phyloP scores from a whole-genome alignment of 2,113 vertebrate species.

The Lanius collurio region DNA sequence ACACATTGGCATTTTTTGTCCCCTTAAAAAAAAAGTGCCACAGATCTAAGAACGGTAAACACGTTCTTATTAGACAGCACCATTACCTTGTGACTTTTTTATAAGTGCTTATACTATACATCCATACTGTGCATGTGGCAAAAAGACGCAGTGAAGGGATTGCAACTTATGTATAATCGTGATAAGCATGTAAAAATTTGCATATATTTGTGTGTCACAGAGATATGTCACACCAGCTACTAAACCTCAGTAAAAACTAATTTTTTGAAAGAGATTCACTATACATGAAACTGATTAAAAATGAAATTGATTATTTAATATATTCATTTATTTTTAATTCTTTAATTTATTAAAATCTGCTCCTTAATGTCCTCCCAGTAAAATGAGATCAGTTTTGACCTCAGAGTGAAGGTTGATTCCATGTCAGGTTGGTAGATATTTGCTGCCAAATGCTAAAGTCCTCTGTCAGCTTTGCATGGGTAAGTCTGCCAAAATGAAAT shows the following conservation, averaged over 20 bases:
- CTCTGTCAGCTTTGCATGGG: background rate
- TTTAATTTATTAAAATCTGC: background rate
- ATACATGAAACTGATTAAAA: background rate
- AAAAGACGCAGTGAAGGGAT: background rate
- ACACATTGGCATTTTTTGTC: background rate
- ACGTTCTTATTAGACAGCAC: background rate
- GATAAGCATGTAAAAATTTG: conserved; percentile 19
- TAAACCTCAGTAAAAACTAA: background rate
- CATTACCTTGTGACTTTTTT: background rate
- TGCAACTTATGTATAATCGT: conserved; percentile 21
- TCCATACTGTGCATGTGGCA: background rate
- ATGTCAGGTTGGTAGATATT: background rate
- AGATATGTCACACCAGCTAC: background rate
- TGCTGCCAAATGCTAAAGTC: background rate
- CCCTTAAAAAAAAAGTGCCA: background rate
- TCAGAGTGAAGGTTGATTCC: background rate
- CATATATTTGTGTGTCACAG: conserved; percentile 15
- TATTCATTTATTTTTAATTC: background rate
- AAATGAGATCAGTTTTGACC: conserved; percentile 1
- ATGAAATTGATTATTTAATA: background rate
- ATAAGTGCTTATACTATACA: background rate
- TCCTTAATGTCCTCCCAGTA: background rate
- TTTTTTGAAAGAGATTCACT: background rate
- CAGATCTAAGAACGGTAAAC: background rate
- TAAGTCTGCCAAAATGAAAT: background rate